Percentiles rank a stretch among this genome's conserved stretches.
These are phyloP conservation scores for Sarcophaga carnaria DNA, from an alignment of 2,888 invertebrate species.

Conservation along the genomic window DNA sequence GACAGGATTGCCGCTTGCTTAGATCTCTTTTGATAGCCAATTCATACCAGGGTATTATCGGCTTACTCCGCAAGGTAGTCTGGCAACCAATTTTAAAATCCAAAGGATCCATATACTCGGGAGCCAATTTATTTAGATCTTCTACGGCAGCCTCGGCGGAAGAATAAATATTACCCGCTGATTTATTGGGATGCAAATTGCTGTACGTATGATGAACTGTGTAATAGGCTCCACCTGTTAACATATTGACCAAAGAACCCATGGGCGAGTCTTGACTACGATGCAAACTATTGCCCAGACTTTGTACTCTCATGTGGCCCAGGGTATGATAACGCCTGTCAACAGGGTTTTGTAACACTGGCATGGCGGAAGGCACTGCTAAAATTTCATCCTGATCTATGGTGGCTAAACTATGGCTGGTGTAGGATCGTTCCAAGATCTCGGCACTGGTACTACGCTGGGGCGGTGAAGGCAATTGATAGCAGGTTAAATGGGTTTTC, in stretches of 20 bases:
- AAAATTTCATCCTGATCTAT: constrained; percentile 79
- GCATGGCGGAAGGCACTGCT: constrained; percentile 79
- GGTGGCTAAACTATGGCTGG: constrained; percentile 77
- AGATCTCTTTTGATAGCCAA: constrained; percentile 88
- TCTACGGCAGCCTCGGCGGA: constrained; percentile 77
- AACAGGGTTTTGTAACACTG: constrained; percentile 77
- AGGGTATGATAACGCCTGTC: constrained; percentile 80
- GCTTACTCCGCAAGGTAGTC: constrained; percentile 86
- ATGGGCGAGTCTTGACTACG: constrained; percentile 75
- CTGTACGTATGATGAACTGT: constrained; percentile 50
- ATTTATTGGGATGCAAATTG: constrained; percentile 74
- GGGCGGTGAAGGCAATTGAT: constrained; percentile 75
- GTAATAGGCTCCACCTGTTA: constrained; percentile 71
- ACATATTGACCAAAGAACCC: constrained; percentile 78
- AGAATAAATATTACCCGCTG: constrained; percentile 79
- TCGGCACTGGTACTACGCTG: constrained; percentile 80
- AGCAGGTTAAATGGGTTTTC: constrained; percentile 71
- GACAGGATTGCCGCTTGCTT: constrained; percentile 90
- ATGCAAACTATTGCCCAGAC: constrained; percentile 78
- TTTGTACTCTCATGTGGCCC: constrained; percentile 80
- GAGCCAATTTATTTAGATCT: constrained; percentile 77
- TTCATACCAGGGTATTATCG: constrained; percentile 94
- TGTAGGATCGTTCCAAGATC: constrained; percentile 78
- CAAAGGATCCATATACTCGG: constrained; percentile 82
- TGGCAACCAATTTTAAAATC: constrained; percentile 88